Conservation (phyloP, 2,113 vertebrate species). For the Bettongia penicillata region DNA sequence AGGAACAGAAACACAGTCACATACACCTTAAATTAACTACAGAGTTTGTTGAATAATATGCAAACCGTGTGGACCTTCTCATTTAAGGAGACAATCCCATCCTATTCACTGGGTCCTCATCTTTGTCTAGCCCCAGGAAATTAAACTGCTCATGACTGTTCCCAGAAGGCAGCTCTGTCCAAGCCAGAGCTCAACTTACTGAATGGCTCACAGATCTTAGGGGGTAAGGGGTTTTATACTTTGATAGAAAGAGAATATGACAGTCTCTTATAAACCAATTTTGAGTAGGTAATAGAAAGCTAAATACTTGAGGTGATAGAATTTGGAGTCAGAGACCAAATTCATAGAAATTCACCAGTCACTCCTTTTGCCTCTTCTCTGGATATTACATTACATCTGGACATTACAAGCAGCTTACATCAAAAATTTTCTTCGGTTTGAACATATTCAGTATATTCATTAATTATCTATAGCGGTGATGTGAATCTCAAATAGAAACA, state of each 20-base stretch:
- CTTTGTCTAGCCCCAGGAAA: background rate
- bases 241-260: background rate
- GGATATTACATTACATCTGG: background rate
- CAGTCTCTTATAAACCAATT: background rate
- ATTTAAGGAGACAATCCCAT: background rate
- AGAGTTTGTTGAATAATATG: background rate
- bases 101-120: background rate
- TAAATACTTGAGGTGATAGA: background rate
- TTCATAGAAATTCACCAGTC: background rate
- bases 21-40: background rate
- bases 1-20: background rate
- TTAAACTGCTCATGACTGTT: background rate
- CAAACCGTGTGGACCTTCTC: background rate
- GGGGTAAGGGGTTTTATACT: background rate
- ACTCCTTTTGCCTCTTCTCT: background rate
- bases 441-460: conserved; percentile 16
- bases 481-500: background rate
- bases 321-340: background rate
- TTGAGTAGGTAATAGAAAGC: background rate
- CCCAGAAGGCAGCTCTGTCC: background rate
- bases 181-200: background rate
- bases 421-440: conserved; percentile 23
- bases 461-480: background rate
- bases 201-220: background rate
- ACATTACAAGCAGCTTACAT: background rate